phyloP scores from a whole-genome alignment of 2,113 vertebrate species.

The Paracanthobrama guichenoti region DNA sequence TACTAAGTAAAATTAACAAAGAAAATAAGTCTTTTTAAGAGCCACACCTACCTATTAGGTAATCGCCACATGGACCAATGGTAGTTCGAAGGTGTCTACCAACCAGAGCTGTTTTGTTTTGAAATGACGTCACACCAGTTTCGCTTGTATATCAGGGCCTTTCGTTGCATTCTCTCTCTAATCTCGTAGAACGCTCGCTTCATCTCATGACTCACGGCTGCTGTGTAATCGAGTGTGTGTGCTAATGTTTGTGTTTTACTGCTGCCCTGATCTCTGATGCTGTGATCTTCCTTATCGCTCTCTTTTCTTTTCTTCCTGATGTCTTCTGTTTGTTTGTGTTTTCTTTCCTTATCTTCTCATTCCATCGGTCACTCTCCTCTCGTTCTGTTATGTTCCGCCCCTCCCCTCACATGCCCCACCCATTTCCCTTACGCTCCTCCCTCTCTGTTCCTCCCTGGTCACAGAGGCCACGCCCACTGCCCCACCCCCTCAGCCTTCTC shows the following conservation, averaged over 20 bases:
- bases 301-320: conserved; percentile 61
- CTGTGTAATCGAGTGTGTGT: background rate
- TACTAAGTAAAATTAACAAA: too few species aligned
- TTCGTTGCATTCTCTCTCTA: background rate
- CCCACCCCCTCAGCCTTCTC: conserved; percentile 57
- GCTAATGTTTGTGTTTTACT: conserved; percentile 28
- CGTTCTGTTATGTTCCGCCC: conserved; percentile 76
- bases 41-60: too few species aligned
- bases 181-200: background rate
- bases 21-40: too few species aligned
- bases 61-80: too few species aligned
- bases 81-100: too few species aligned
- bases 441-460: background rate
- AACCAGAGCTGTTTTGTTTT: too few species aligned
- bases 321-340: conserved; percentile 51
- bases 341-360: conserved; percentile 67
- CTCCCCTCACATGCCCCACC: conserved; percentile 71
- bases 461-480: conserved; percentile 49
- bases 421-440: too few species aligned
- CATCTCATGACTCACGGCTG: background rate
- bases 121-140: too few species aligned
- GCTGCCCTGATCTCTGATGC: conserved; percentile 48
- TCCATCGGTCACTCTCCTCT: conserved; percentile 70
- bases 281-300: conserved; percentile 63
- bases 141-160: too few species aligned